Evolutionary conservation across 2,888 invertebrate genomes (phyloP).

Genomic region (Pogonocherus hispidulus): DNA sequence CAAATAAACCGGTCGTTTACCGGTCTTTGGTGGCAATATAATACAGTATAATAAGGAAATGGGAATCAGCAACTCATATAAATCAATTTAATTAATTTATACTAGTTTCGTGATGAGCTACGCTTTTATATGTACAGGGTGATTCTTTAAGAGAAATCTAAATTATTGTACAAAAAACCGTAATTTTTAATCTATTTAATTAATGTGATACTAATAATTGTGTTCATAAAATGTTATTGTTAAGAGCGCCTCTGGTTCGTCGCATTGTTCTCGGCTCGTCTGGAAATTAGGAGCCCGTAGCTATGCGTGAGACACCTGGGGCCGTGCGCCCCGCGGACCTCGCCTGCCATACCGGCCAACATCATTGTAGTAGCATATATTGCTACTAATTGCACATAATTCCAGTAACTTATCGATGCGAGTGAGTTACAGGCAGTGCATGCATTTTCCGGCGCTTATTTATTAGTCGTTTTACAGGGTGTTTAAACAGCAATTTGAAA

Average conservation of each 20-base stretch:
- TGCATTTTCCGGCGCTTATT: not conserved
- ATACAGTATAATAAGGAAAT: too few relatives aligned
- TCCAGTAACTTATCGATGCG: slow-evolving; percentile 17
- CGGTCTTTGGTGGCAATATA: too few relatives aligned
- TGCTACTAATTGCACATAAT: slow-evolving; percentile 43
- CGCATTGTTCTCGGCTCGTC: slow-evolving; percentile 39
- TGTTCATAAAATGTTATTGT: too few relatives aligned
- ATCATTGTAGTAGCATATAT: slow-evolving; percentile 44
- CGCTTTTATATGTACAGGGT: too few relatives aligned
- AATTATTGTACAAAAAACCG: too few relatives aligned
- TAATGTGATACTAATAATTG: too few relatives aligned
- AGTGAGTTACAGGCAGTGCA: not conserved
- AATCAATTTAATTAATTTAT: too few relatives aligned
- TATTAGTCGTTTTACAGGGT: not conserved
- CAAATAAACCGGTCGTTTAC: too few relatives aligned
- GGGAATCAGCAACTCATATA: too few relatives aligned
- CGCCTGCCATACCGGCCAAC: slow-evolving; percentile 37
- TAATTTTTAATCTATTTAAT: too few relatives aligned
- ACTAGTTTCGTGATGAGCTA: too few relatives aligned
- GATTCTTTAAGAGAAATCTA: too few relatives aligned
- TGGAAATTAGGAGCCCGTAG: slow-evolving; percentile 45
- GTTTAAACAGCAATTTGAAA: not conserved
- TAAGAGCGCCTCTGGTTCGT: slow-evolving; percentile 5
- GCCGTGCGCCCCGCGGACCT: slow-evolving; percentile 38
- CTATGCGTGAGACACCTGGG: slow-evolving; percentile 49